These are phyloP conservation scores for Anthopleura xanthogrammica DNA, from an alignment of 92 coral and sea anemone genomes.

Conservation along the genomic window DNA sequence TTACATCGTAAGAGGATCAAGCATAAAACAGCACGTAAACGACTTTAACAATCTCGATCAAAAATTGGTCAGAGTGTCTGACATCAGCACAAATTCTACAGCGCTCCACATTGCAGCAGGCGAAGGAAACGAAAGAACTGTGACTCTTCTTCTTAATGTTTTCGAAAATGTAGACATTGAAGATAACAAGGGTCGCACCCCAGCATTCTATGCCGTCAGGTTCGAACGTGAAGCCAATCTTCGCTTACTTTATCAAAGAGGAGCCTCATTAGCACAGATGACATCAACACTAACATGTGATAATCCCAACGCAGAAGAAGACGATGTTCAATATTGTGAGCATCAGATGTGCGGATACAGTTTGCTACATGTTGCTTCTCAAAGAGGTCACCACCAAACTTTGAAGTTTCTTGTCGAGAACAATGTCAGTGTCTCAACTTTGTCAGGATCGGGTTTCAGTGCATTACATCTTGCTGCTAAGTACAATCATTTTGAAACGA, in stretches of 20 bases:
- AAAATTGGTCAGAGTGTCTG: slow-evolving; percentile 24
- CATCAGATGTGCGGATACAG: slow-evolving; percentile 52
- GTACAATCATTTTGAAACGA: slow-evolving; percentile 50
- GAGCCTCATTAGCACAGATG: slow-evolving; percentile 34
- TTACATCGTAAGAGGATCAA: slow-evolving; percentile 50
- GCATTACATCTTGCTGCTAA: slow-evolving; percentile 67
- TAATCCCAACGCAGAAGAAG: slow-evolving; percentile 10
- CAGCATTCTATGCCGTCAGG: slow-evolving; percentile 62
- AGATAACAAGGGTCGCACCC: slow-evolving; percentile 60
- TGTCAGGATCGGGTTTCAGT: slow-evolving; percentile 40
- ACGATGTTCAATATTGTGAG: slow-evolving; percentile 43
- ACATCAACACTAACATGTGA: slow-evolving; percentile 17
- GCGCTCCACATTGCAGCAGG: slow-evolving; percentile 61
- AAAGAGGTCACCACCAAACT: slow-evolving; percentile 51
- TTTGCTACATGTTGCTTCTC: slow-evolving; percentile 67
- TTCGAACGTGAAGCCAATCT: slow-evolving; percentile 50
- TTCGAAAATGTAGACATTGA: slow-evolving; percentile 48
- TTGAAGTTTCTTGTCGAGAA: slow-evolving; percentile 32
- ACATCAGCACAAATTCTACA: slow-evolving; percentile 36
- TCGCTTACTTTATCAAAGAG: slow-evolving; percentile 38
- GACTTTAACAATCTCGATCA: slow-evolving; percentile 32
- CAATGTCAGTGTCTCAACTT: slow-evolving; percentile 29
- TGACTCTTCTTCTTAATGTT: slow-evolving; percentile 33
- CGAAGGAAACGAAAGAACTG: slow-evolving; percentile 16
- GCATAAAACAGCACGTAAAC: slow-evolving; percentile 7